phyloP scores from a whole-genome alignment of 2,888 invertebrate genomes.

The Drosophila nr. medialis region DNA sequence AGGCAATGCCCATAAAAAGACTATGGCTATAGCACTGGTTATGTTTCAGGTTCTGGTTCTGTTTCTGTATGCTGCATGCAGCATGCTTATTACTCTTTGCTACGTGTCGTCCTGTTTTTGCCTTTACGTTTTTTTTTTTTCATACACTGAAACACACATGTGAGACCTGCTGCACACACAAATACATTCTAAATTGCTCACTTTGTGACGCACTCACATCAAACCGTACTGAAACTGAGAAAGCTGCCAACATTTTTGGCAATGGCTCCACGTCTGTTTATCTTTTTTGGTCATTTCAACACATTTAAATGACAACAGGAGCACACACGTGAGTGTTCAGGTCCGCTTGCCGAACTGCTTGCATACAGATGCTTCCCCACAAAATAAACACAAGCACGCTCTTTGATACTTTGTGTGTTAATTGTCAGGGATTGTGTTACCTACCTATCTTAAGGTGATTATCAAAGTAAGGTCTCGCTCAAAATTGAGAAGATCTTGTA shows the following conservation, averaged over 20 bases:
- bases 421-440: slow-evolving; percentile 24
- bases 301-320: slow-evolving; percentile 63
- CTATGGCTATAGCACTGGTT: slow-evolving; percentile 25
- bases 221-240: slow-evolving; percentile 46
- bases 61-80: slow-evolving; percentile 71
- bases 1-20: slow-evolving; percentile 54
- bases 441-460: neutral
- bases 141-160: slow-evolving; percentile 71
- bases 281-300: slow-evolving; percentile 73
- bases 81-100: slow-evolving; percentile 78
- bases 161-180: slow-evolving; percentile 13
- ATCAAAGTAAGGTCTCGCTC: neutral
- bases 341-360: slow-evolving; percentile 19
- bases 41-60: slow-evolving; percentile 26
- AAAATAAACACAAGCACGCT: slow-evolving; percentile 33
- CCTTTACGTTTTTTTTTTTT: slow-evolving; percentile 75
- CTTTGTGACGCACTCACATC: slow-evolving; percentile 58
- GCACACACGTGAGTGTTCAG: slow-evolving; percentile 19
- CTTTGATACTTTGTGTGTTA: slow-evolving; percentile 39
- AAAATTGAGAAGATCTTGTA: neutral
- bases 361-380: slow-evolving; percentile 14
- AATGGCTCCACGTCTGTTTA: slow-evolving; percentile 64
- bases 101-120: slow-evolving; percentile 67
- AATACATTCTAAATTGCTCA: slow-evolving; percentile 65
- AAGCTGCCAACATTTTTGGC: slow-evolving; percentile 50